Base-by-base conservation (phyloP, 2,113 vertebrate species). In the Brachionichthys hirsutus region DNA sequence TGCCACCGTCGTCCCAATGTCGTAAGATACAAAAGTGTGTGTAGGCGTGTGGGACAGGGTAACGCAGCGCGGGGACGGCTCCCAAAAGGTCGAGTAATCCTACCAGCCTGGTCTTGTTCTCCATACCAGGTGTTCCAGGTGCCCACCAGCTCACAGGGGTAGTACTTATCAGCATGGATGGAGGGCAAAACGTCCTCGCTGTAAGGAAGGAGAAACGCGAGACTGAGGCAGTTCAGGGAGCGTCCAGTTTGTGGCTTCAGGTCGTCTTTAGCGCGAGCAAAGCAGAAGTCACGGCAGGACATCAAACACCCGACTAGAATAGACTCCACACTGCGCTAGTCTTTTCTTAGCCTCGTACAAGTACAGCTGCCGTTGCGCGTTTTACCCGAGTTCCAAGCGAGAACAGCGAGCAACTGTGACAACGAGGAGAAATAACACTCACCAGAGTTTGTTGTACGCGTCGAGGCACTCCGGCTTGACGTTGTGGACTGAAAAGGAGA, bases 61-160 rank as follows among this genome's bases (percentile, higher is more conserved):
- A n/a, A n/a, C n/a, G n/a, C n/a, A n/a, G n/a, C n/a, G n/a, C n/a
- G n/a, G n/a, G n/a, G n/a, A n/a, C n/a, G n/a, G n/a, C n/a, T n/a
- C n/a, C n/a, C n/a, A n/a, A n/a, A n/a, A n/a, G n/a, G n/a, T n/a
- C n/a, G n/a, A n/a, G n/a, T n/a, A 70, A 70, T 88, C 93, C 84
- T 94, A 98, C 97, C 97, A 89, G 97, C 95, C 92, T 98, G 96
- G 86, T 99, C 97, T 78, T 99, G 97, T 85, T 99, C 97, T 87
- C 97, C 97, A 83, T 99, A 99, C 97, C 97, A 99, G 62, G 97
- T 99, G 89, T 99, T 99, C 97, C 97, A 99, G 62, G 95, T 98
- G 50, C 97, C 96, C 90, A 98, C 95, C 92, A 99, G 90, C 84
- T 96, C 92, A 92, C 97, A 98, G 56, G 97, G 94, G 86, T 98